phyloP scores from a whole-genome alignment of 1,140 invertebrate genomes.

The Bathynomus jamesi region DNA sequence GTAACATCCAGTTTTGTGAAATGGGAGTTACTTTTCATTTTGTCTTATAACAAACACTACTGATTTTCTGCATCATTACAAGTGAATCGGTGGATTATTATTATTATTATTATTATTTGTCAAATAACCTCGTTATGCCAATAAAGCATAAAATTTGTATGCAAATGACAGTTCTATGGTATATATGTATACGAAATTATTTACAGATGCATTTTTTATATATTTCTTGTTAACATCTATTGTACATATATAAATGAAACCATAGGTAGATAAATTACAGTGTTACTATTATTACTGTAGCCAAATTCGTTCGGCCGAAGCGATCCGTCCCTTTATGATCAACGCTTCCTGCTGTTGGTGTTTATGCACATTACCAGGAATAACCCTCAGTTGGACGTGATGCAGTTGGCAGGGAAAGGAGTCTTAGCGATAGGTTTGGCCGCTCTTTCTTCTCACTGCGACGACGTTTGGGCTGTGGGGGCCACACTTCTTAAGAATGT shows the following conservation, averaged over 20 bases:
- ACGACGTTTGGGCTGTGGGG: slow-evolving; percentile 11
- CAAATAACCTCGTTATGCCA: too few relatives aligned
- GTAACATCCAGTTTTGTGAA: neutral
- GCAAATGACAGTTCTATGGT: too few relatives aligned
- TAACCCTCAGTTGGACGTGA: neutral
- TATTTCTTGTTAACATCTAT: too few relatives aligned
- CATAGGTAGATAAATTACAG: too few relatives aligned
- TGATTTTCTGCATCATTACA: too few relatives aligned
- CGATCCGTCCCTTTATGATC: slow-evolving; percentile 11
- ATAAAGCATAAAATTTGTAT: too few relatives aligned
- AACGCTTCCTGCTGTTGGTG: slow-evolving; percentile 19
- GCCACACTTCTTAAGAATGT: slow-evolving; percentile 18
- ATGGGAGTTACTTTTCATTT: neutral
- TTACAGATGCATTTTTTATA: too few relatives aligned
- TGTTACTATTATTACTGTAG: neutral
- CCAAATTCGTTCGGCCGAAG: slow-evolving; percentile 7
- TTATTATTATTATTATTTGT: too few relatives aligned
- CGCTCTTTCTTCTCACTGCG: slow-evolving; percentile 13
- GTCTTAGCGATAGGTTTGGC: slow-evolving; percentile 14
- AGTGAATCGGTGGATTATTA: too few relatives aligned
- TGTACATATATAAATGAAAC: too few relatives aligned
- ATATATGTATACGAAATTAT: too few relatives aligned
- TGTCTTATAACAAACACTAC: too few relatives aligned
- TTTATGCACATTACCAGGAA: slow-evolving; percentile 10
- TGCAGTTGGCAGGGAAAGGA: slow-evolving; percentile 18